Conservation (phyloP, 2,113 vertebrate genomes). For the Petromus typicus region DNA sequence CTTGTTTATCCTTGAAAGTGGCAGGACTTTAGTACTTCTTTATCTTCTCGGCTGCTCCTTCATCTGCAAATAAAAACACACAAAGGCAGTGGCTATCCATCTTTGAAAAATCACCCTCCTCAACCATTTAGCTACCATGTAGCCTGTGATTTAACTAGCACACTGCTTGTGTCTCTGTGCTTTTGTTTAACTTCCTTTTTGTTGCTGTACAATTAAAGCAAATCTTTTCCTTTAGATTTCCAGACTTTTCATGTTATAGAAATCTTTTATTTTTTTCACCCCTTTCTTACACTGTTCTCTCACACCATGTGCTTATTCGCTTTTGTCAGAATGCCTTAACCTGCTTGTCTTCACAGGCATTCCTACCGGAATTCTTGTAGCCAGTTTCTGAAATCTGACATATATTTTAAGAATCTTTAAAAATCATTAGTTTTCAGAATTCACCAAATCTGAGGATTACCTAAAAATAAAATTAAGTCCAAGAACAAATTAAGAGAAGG, state of each 20-base stretch:
- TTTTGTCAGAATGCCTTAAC: background rate
- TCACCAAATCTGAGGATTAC: background rate
- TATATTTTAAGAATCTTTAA: constrained; percentile 23
- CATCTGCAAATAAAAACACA: background rate
- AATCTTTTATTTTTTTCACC: constrained; percentile 17
- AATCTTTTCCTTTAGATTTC: constrained; percentile 30
- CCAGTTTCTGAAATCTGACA: background rate
- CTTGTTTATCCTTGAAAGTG: constrained; percentile 8
- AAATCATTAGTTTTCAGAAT: constrained; percentile 36
- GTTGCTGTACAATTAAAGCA: constrained; percentile 20
- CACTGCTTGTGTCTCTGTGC: background rate
- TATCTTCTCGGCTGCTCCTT: constrained; percentile 27
- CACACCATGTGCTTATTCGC: background rate
- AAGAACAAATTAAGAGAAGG: background rate
- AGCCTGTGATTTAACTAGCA: background rate
- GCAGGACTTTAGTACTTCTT: background rate
- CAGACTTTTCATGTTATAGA: background rate
- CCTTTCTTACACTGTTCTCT: background rate
- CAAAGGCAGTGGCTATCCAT: background rate
- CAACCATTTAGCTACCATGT: background rate
- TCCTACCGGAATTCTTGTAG: constrained; percentile 18
- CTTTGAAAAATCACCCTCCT: background rate
- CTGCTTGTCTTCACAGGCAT: background rate
- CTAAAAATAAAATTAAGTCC: constrained; percentile 9
- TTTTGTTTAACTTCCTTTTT: background rate